Evolutionary conservation across 2,113 vertebrate genomes (phyloP).

Genomic region (Microcebus ravelobensis): DNA sequence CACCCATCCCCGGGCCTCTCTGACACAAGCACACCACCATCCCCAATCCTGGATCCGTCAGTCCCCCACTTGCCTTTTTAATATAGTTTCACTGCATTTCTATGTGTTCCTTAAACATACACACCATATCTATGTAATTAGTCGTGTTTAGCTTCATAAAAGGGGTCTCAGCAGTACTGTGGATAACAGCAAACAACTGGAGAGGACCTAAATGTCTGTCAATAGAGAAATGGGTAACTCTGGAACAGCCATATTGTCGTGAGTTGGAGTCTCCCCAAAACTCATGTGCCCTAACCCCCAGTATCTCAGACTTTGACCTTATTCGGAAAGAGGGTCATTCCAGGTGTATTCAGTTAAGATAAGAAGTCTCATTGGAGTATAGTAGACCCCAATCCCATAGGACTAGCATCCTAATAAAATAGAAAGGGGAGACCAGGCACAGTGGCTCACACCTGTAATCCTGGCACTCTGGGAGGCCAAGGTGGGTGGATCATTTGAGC

Average conservation of each 20-base stretch:
- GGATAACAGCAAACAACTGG: background rate
- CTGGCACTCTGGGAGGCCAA: too few relatives aligned
- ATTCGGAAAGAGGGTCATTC: background rate
- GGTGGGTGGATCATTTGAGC: too few relatives aligned
- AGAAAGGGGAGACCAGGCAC: too few relatives aligned
- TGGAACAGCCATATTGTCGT: background rate
- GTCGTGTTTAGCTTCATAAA: background rate
- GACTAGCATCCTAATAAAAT: background rate
- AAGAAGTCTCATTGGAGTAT: background rate
- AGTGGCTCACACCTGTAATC: too few relatives aligned
- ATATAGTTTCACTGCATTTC: background rate
- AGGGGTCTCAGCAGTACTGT: background rate
- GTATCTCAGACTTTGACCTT: background rate
- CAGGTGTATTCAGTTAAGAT: background rate
- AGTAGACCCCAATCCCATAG: too few relatives aligned
- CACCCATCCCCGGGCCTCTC: background rate
- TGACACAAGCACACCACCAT: rapidly evolving
- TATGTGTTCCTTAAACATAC: background rate
- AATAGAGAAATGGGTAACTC: background rate
- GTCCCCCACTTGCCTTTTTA: background rate
- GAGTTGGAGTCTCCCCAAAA: background rate
- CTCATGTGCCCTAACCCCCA: background rate
- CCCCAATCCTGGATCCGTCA: background rate
- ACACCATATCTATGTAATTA: background rate
- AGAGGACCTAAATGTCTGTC: background rate